Conservation (phyloP, 2,888 invertebrate species). For the Linyphia triangularis region DNA sequence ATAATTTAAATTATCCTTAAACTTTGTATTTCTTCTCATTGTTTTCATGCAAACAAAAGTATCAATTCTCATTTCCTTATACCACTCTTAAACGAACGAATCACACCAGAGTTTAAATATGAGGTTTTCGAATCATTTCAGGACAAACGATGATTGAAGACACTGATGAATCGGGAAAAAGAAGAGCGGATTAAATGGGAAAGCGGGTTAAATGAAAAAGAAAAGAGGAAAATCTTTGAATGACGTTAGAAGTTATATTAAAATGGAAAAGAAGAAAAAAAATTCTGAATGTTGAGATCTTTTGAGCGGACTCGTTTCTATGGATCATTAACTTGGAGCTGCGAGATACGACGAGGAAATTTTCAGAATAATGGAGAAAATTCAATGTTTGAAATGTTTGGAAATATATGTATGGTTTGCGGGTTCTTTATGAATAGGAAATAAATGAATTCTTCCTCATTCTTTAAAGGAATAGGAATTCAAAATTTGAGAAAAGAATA, state of each 20-base stretch:
- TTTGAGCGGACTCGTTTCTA: slow-evolving; percentile 27
- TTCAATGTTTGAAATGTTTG: slow-evolving; percentile 14
- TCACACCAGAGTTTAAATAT: not conserved
- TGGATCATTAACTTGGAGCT: slow-evolving; percentile 56
- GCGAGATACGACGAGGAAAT: slow-evolving; percentile 29
- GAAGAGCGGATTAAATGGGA: slow-evolving; percentile 34
- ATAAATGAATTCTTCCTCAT: slow-evolving; percentile 23
- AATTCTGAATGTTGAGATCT: slow-evolving; percentile 35
- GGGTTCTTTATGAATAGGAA: slow-evolving; percentile 17
- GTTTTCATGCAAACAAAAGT: too few relatives aligned
- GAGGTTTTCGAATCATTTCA: slow-evolving; percentile 23
- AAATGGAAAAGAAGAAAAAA: slow-evolving; percentile 16
- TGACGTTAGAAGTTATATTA: slow-evolving; percentile 20
- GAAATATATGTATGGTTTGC: slow-evolving; percentile 10
- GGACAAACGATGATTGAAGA: slow-evolving; percentile 46
- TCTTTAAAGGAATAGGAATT: not conserved
- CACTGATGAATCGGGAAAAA: slow-evolving; percentile 12
- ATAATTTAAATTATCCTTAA: too few relatives aligned
- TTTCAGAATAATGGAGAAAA: slow-evolving; percentile 37
- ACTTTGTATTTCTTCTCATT: too few relatives aligned
- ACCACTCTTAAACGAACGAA: not conserved
- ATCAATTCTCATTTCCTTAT: not conserved
- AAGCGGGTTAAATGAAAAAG: not conserved
- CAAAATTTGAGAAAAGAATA: not conserved
- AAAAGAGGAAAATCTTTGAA: not conserved